phyloP scores from a whole-genome alignment of 2,888 invertebrate genomes.

The Oscheius myriophilus region DNA sequence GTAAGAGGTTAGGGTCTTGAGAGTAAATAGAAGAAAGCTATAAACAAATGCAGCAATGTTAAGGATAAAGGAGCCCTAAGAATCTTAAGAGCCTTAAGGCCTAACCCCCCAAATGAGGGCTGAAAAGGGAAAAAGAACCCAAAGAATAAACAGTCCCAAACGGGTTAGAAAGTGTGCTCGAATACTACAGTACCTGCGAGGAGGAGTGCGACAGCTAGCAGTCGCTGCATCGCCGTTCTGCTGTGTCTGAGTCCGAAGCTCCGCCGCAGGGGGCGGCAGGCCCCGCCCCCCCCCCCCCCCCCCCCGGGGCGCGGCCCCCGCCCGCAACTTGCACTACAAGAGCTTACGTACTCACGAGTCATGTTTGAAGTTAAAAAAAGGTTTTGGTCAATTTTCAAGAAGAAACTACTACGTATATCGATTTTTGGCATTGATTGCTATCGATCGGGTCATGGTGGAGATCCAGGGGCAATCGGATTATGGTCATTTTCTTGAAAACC shows the following conservation, averaged over 20 bases:
- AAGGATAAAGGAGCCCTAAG: too few species aligned
- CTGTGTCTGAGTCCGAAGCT: slow-evolving; percentile 19
- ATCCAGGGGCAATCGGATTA: too few species aligned
- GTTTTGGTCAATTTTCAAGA: too few species aligned
- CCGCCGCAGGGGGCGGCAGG: slow-evolving; percentile 9
- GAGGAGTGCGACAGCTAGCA: slow-evolving; percentile 30
- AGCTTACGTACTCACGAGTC: slow-evolving; percentile 18
- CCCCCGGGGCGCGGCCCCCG: slow-evolving; percentile 5
- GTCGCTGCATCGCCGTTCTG: slow-evolving; percentile 19
- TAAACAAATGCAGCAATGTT: too few species aligned
- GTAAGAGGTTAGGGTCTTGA: too few species aligned
- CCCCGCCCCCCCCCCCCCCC: background rate
- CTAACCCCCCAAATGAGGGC: too few species aligned
- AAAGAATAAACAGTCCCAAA: background rate
- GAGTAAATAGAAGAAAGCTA: too few species aligned
- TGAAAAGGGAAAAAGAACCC: background rate
- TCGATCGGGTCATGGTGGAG: too few species aligned
- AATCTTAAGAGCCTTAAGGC: too few species aligned
- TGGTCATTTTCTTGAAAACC: too few species aligned
- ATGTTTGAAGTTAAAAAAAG: background rate
- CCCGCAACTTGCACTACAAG: slow-evolving; percentile 25
- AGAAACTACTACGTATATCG: too few species aligned
- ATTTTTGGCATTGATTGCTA: too few species aligned
- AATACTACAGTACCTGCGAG: slow-evolving; percentile 22
- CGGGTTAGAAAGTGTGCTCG: background rate